Evolutionary conservation across 2,113 vertebrate species (phyloP).

Genomic region (Abramis brama): DNA sequence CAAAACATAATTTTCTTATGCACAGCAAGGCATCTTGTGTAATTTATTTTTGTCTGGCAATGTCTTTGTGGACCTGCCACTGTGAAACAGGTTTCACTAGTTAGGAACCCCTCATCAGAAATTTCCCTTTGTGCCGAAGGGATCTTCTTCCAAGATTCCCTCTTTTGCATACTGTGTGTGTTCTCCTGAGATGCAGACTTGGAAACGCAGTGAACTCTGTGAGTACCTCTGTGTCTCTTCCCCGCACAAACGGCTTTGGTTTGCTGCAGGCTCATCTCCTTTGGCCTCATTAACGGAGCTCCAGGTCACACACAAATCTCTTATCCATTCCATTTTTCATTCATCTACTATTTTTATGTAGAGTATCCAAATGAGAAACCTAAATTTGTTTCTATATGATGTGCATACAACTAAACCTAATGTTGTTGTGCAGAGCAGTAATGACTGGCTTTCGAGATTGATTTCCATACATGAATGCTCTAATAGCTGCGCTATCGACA

Average conservation of each 20-base stretch:
- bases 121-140: background rate
- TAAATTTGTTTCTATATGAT: background rate
- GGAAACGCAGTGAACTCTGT: background rate
- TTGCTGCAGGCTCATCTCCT: constrained; percentile 17
- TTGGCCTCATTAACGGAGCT: constrained; percentile 33
- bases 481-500: background rate
- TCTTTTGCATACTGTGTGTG: background rate
- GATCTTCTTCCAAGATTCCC: background rate
- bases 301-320: background rate
- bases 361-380: background rate
- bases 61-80: background rate
- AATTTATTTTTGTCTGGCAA: background rate
- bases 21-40: background rate
- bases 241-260: background rate
- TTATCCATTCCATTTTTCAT: background rate
- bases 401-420: background rate
- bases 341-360: background rate
- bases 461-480: background rate
- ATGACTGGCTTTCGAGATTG: background rate
- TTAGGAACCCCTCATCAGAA: background rate
- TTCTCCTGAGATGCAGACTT: background rate
- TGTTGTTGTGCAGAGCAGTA: background rate
- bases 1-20: background rate
- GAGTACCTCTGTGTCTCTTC: background rate
- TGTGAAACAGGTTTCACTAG: constrained; percentile 3